A percentile compares a stretch with the other conserved stretches of the same genome.
Evolutionary conservation across 2,888 invertebrate species (phyloP).

Genomic region (Parelbella ahira): DNA sequence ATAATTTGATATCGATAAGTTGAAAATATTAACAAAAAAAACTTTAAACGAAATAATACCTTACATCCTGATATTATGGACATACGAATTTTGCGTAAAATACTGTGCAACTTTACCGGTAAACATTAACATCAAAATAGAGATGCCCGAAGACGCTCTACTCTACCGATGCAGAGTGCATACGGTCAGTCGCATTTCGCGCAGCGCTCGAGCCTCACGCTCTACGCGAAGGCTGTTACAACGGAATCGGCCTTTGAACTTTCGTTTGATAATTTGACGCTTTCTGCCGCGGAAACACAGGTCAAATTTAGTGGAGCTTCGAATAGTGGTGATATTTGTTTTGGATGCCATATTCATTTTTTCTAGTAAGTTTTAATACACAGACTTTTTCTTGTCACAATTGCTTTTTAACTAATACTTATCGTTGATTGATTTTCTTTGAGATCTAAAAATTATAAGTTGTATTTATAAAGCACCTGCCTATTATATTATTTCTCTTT

Average conservation of each 20-base stretch:
- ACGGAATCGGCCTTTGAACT: conserved; percentile 8
- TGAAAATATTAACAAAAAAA: no score
- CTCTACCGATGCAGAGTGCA: conserved; percentile 7
- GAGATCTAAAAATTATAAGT: no score
- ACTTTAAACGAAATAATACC: no score
- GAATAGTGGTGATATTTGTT: conserved; percentile 33
- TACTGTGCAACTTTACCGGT: background rate
- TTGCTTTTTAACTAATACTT: no score
- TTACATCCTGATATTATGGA: no score
- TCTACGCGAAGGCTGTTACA: background rate
- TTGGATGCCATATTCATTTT: conserved; percentile 28
- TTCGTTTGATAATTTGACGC: conserved; percentile 52
- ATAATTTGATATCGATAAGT: no score
- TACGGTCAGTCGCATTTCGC: conserved; percentile 5
- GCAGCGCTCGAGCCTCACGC: conserved; percentile 18
- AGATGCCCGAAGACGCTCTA: conserved; percentile 9
- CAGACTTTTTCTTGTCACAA: no score
- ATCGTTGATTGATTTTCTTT: no score
- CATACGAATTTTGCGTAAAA: conserved; percentile 4
- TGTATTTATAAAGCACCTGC: no score
- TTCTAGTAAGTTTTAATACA: conserved; percentile 11
- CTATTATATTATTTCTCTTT: no score
- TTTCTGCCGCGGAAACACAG: conserved; percentile 54
- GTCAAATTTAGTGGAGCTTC: conserved; percentile 50
- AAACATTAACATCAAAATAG: background rate